Conservation (phyloP, 2,797 vertebrate genomes). For the Leptoclinus maculatus region DNA sequence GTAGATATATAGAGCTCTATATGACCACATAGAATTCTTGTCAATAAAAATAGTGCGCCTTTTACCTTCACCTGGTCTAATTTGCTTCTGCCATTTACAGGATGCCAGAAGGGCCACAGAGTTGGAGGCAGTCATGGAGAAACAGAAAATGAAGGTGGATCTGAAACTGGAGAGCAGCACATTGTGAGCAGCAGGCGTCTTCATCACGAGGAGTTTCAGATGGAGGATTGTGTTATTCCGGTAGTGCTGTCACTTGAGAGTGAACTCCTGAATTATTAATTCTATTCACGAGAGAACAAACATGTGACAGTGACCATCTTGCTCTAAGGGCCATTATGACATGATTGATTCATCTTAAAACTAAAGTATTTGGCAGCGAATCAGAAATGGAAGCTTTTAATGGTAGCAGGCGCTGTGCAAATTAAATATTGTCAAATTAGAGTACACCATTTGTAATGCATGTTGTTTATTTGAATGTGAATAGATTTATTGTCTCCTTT, state of each 20-base stretch:
- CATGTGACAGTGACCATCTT: background rate
- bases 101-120: slow-evolving; percentile 87
- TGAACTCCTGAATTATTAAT: slow-evolving; percentile 18
- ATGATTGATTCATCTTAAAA: background rate
- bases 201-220: background rate
- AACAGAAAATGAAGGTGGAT: slow-evolving; percentile 91
- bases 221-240: slow-evolving; percentile 5
- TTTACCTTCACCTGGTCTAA: background rate
- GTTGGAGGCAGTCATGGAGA: slow-evolving; percentile 90
- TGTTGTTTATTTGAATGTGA: slow-evolving; percentile 21
- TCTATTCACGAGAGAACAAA: slow-evolving; percentile 10
- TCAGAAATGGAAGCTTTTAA: slow-evolving; percentile 1
- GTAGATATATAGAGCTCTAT: background rate
- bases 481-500: slow-evolving; percentile 15
- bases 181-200: slow-evolving; percentile 67
- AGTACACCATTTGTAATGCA: slow-evolving; percentile 10
- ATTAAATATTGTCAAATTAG: slow-evolving; percentile 29
- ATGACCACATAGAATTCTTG: background rate
- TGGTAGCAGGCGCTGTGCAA: slow-evolving; percentile 1
- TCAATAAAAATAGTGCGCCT: background rate
- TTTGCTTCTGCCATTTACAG: slow-evolving; percentile 64
- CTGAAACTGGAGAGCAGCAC: slow-evolving; percentile 82
- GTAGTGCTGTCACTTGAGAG: background rate
- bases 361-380: background rate
- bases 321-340: background rate